Percentiles rank a stretch among this genome's conserved stretches.
Conservation (phyloP, 1,140 invertebrate species). For the Dendrolimus kikuchii region DNA sequence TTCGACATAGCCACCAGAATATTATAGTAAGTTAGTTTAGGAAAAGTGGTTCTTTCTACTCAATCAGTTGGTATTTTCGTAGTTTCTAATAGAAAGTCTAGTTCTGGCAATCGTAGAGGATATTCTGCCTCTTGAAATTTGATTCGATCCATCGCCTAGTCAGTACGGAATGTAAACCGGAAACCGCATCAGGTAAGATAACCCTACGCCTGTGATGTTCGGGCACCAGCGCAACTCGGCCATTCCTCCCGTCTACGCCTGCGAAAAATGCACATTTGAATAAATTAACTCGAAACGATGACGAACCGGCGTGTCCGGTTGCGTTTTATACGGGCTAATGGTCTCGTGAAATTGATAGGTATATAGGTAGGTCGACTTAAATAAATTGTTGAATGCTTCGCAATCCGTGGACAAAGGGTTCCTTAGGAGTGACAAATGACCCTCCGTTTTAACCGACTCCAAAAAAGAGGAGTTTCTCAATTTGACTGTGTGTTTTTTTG, state of each 20-base stretch:
- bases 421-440: no score
- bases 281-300: conserved; percentile 27
- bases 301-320: conserved; percentile 21
- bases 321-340: conserved; percentile 20
- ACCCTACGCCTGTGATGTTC: conserved; percentile 13
- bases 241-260: conserved; percentile 12
- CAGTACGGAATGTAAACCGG: conserved; percentile 36
- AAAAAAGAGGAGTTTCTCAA: no score
- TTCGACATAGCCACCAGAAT: no score
- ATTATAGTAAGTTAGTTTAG: no score
- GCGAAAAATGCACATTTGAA: conserved; percentile 31
- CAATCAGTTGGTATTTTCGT: no score
- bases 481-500: no score
- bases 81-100: no score
- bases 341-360: conserved; percentile 14
- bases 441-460: no score
- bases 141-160: conserved; percentile 8
- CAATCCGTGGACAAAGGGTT: neutral
- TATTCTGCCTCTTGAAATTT: no score
- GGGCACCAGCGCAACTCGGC: conserved; percentile 5
- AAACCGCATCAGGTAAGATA: conserved; percentile 45
- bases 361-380: conserved; percentile 4
- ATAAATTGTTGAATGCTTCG: neutral
- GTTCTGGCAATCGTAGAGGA: no score
- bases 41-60: no score